phyloP scores from a whole-genome alignment of 2,888 invertebrate species.

The Stomorhina lunata region DNA sequence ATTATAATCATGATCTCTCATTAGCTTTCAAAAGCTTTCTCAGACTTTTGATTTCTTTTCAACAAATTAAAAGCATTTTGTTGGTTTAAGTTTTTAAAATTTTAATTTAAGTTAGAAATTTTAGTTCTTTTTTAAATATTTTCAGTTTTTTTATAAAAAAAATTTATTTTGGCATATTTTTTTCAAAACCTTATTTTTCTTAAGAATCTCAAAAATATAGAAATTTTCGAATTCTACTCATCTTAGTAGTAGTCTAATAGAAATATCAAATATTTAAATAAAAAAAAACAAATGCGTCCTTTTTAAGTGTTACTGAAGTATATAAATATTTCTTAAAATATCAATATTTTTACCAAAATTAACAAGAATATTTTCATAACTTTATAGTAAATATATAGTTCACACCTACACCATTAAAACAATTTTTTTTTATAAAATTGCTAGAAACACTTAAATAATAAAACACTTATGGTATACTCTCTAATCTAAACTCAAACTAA shows the following conservation, averaged over 20 bases:
- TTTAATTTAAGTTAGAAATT: background rate
- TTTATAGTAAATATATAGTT: too few relatives aligned
- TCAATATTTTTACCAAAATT: background rate
- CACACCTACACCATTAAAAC: too few relatives aligned
- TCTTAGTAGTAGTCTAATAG: slow-evolving; percentile 1
- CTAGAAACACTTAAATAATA: too few relatives aligned
- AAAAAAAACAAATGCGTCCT: slow-evolving; percentile 50
- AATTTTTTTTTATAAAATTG: too few relatives aligned
- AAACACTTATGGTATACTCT: too few relatives aligned
- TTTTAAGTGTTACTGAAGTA: slow-evolving; percentile 56
- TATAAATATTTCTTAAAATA: slow-evolving; percentile 25
- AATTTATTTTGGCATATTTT: slow-evolving; percentile 23
- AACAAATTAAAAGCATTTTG: slow-evolving; percentile 52
- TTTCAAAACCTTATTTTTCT: background rate
- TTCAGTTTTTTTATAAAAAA: background rate
- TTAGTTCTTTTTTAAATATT: background rate
- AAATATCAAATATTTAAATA: slow-evolving; percentile 9
- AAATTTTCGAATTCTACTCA: slow-evolving; percentile 3
- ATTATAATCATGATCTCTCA: too few relatives aligned
- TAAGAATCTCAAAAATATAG: background rate
- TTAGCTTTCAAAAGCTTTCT: background rate
- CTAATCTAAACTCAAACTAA: too few relatives aligned
- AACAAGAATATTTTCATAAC: background rate
- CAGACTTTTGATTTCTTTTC: background rate
- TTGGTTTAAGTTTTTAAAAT: slow-evolving; percentile 52